Conservation (phyloP, 1,140 invertebrate species). For the Pseudachorutes palmiensis region DNA sequence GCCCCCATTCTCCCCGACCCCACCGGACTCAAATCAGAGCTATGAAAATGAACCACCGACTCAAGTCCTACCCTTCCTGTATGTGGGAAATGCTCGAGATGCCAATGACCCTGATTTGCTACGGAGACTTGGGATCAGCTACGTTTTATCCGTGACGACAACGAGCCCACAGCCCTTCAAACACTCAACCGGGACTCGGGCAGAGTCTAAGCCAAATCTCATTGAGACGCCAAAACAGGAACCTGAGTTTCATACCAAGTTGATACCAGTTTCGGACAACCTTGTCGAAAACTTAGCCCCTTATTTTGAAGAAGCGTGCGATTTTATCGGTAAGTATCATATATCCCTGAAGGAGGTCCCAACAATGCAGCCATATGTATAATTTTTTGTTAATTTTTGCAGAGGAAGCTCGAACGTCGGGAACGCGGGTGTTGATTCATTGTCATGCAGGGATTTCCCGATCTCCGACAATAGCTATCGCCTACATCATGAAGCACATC, state of each 20-base stretch:
- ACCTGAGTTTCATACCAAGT: conserved; percentile 31
- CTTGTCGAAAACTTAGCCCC: conserved; percentile 82
- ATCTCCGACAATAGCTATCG: conserved; percentile 88
- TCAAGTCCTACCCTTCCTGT: conserved; percentile 74
- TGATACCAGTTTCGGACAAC: conserved; percentile 53
- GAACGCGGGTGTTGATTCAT: conserved; percentile 77
- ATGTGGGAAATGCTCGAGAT: conserved; percentile 76
- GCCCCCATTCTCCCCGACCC: conserved; percentile 36
- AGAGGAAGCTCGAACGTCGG: conserved; percentile 73
- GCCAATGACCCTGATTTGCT: conserved; percentile 65
- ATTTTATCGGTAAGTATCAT: conserved; percentile 86
- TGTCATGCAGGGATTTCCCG: conserved; percentile 92
- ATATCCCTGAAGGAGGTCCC: too few relatives aligned
- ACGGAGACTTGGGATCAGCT: conserved; percentile 56
- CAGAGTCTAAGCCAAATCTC: not conserved
- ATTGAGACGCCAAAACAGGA: not conserved
- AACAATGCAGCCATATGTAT: too few relatives aligned
- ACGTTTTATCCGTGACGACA: conserved; percentile 75
- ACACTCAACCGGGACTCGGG: conserved; percentile 39
- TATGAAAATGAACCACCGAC: conserved; percentile 39
- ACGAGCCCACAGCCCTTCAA: conserved; percentile 43
- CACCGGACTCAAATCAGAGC: conserved; percentile 35
- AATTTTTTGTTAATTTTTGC: conserved; percentile 49
- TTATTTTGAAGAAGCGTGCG: conserved; percentile 83
- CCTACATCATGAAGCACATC: conserved; percentile 86